Percentiles rank a stretch among this genome's conserved stretches.
Conservation (phyloP, 2,113 vertebrate genomes). For the Dolichotis patagonum region DNA sequence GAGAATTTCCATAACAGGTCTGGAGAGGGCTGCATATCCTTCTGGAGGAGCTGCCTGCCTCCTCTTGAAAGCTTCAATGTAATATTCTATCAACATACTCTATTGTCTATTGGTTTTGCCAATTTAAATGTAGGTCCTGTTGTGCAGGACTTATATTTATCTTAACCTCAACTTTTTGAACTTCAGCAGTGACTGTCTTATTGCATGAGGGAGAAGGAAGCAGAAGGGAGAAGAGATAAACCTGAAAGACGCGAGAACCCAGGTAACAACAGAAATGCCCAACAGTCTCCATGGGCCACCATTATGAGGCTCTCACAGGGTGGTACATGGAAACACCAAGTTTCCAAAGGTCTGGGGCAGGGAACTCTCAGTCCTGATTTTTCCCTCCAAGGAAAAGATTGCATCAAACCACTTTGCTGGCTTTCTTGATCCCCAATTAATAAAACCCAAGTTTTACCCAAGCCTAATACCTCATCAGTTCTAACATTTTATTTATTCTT, state of each 20-base stretch:
- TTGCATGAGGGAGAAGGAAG: background rate
- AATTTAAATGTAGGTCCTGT: background rate
- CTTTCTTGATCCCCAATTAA: background rate
- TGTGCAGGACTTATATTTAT: background rate
- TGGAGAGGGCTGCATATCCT: too few species aligned
- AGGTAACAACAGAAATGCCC: background rate
- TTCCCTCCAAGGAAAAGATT: background rate
- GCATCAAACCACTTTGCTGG: background rate
- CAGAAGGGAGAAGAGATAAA: slow-evolving; percentile 4
- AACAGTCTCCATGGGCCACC: background rate
- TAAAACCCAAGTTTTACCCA: slow-evolving; percentile 12
- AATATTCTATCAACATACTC: background rate
- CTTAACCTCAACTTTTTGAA: background rate
- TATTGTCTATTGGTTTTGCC: background rate
- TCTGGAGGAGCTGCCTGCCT: background rate
- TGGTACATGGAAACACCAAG: background rate
- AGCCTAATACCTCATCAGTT: background rate
- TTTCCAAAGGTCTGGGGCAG: background rate
- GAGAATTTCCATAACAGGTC: background rate
- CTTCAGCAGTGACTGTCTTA: background rate
- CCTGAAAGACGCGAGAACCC: background rate
- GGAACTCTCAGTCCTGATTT: background rate
- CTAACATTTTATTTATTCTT: background rate
- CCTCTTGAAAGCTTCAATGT: background rate
- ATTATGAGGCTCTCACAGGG: background rate